These are phyloP conservation scores for Aphelinus atriplicis DNA, from an alignment of 1,140 invertebrate genomes.

Conservation along the genomic window DNA sequence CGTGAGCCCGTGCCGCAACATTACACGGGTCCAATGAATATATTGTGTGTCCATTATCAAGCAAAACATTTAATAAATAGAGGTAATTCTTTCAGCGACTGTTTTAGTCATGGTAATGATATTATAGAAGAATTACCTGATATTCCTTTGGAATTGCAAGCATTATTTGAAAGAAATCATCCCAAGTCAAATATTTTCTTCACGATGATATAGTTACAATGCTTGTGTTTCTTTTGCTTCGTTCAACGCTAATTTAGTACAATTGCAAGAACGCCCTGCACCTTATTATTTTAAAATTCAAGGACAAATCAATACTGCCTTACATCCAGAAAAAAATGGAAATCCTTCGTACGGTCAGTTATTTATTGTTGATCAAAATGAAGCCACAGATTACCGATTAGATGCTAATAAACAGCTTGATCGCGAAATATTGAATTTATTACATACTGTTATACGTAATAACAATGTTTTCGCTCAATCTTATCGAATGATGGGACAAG, in stretches of 20 bases:
- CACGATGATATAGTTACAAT: conserved; percentile 22
- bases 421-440: not conserved
- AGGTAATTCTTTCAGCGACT: conserved; percentile 30
- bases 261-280: no score
- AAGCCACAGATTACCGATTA: conserved; percentile 22
- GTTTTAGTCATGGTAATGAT: conserved; percentile 26
- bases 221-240: conserved; percentile 30
- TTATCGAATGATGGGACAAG: not conserved
- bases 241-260: conserved; percentile 27
- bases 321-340: conserved; percentile 34
- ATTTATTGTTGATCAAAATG: conserved; percentile 42
- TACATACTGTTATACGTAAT: not conserved
- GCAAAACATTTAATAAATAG: conserved; percentile 36
- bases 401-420: not conserved
- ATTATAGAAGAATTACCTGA: conserved; percentile 11
- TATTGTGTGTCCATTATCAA: conserved; percentile 24
- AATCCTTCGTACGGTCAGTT: conserved; percentile 34
- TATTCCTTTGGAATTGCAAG: conserved; percentile 11
- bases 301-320: conserved; percentile 35
- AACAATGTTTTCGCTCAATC: not conserved
- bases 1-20: conserved; percentile 3
- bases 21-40: conserved; percentile 30
- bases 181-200: conserved; percentile 26
- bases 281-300: conserved; percentile 14
- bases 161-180: conserved; percentile 27